Percentiles rank a stretch among this genome's conserved stretches.
phyloP scores from a whole-genome alignment of 2,888 invertebrate genomes.

The Brachypterus glaber region DNA sequence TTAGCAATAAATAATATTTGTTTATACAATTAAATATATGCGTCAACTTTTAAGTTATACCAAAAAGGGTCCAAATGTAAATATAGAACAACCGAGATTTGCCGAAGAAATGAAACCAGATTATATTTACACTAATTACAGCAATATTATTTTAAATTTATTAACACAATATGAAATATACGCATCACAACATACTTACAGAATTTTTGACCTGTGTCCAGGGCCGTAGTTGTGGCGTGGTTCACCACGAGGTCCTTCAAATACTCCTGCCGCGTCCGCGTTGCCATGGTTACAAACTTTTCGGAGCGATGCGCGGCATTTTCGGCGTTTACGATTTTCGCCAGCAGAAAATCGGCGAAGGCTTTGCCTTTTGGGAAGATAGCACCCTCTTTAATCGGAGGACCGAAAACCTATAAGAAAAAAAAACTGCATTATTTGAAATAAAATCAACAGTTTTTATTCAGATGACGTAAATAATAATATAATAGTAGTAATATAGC shows the following conservation, averaged over 20 bases:
- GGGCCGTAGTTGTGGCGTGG: constrained; percentile 67
- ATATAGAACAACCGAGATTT: too few species aligned
- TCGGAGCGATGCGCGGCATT: constrained; percentile 93
- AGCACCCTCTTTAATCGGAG: constrained; percentile 82
- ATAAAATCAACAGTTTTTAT: too few species aligned
- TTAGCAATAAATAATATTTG: too few species aligned
- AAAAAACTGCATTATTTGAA: too few species aligned
- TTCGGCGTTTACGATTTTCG: constrained; percentile 94
- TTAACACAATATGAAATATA: too few species aligned
- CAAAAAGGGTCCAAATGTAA: too few species aligned
- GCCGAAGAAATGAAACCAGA: too few species aligned
- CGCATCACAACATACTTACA: constrained; percentile 51
- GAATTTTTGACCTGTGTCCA: constrained; percentile 80
- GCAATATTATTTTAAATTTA: constrained; percentile 3
- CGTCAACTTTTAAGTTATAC: too few species aligned
- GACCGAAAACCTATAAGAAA: constrained; percentile 86
- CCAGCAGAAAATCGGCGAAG: constrained; percentile 91
- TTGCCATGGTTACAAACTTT: constrained; percentile 95
- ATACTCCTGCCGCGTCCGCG: constrained; percentile 89
- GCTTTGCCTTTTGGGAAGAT: constrained; percentile 80
- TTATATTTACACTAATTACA: too few species aligned
- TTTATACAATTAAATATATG: too few species aligned
- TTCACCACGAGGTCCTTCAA: constrained; percentile 86
- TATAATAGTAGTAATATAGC: too few species aligned
- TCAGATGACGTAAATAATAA: too few species aligned